A percentile compares a stretch with the other conserved stretches of the same genome.
Conservation (phyloP, 2,113 vertebrate species). For the Hippocampus mohnikei region DNA sequence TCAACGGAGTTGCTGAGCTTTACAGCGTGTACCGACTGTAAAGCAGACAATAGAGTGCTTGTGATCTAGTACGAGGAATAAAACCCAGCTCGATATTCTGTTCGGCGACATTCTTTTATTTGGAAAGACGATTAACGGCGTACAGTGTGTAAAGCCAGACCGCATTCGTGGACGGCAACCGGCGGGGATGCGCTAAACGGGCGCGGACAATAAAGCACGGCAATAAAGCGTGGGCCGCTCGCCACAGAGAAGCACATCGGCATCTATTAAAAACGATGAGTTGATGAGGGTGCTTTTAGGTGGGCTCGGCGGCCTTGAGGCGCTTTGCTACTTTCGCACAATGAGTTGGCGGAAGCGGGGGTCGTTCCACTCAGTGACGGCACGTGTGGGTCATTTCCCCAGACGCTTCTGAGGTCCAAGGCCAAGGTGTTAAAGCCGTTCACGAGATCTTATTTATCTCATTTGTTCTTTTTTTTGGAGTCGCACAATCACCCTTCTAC, state of each 20-base stretch:
- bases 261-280: neutral
- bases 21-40: neutral
- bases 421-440: neutral
- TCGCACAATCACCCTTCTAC: neutral
- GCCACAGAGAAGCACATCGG: neutral
- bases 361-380: neutral
- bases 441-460: neutral
- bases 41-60: neutral
- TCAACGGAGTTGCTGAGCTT: neutral
- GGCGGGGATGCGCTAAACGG: constrained; percentile 9
- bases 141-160: constrained; percentile 8
- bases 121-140: constrained; percentile 22
- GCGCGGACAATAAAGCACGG: constrained; percentile 9
- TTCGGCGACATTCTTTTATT: constrained; percentile 1
- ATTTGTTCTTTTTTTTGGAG: neutral
- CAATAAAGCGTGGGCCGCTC: neutral
- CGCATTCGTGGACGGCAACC: constrained; percentile 20
- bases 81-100: neutral
- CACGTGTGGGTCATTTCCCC: neutral
- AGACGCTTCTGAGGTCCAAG: neutral
- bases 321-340: neutral
- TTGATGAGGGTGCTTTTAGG: constrained; percentile 2
- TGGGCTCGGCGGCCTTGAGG: constrained; percentile 24
- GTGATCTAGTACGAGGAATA: neutral
- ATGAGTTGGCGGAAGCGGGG: neutral